Conservation (phyloP, 2,888 invertebrate species). For the Netelia virgata region DNA sequence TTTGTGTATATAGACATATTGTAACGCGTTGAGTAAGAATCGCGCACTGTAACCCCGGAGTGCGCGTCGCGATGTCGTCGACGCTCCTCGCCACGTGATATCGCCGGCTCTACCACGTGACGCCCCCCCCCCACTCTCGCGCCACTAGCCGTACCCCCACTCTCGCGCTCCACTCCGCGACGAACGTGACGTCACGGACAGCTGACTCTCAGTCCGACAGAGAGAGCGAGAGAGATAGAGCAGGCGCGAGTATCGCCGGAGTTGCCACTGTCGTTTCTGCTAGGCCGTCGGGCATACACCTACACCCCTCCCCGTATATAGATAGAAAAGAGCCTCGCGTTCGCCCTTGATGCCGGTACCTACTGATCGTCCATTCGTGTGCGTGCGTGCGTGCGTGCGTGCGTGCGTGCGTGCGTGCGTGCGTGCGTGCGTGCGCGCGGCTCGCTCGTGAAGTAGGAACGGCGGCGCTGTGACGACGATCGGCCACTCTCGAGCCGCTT, state of each 20-base stretch:
- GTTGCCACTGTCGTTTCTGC: constrained; percentile 14
- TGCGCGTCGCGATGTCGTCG: constrained; percentile 56
- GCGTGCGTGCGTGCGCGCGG: background rate
- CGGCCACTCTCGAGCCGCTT: background rate
- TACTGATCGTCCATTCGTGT: constrained; percentile 6
- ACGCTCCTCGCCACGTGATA: constrained; percentile 81
- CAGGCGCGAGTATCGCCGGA: constrained; percentile 69
- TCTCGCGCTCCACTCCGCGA: constrained; percentile 60
- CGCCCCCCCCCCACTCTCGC: constrained; percentile 52
- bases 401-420: background rate
- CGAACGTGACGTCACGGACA: constrained; percentile 82
- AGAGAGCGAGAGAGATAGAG: background rate
- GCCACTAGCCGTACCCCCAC: constrained; percentile 56
- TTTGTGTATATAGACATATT: background rate
- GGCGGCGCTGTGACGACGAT: background rate
- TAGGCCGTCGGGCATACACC: constrained; percentile 14
- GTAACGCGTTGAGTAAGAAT: background rate
- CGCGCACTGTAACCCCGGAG: constrained; percentile 8
- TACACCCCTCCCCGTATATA: constrained; percentile 4
- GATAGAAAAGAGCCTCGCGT: constrained; percentile 11
- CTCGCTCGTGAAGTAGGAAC: background rate
- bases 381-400: background rate
- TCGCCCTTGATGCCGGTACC: constrained; percentile 58
- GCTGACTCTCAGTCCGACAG: constrained; percentile 77
- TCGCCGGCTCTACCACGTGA: constrained; percentile 79